These are phyloP conservation scores for Pipa parva DNA, from an alignment of 2,113 vertebrate genomes.

Conservation along the genomic window DNA sequence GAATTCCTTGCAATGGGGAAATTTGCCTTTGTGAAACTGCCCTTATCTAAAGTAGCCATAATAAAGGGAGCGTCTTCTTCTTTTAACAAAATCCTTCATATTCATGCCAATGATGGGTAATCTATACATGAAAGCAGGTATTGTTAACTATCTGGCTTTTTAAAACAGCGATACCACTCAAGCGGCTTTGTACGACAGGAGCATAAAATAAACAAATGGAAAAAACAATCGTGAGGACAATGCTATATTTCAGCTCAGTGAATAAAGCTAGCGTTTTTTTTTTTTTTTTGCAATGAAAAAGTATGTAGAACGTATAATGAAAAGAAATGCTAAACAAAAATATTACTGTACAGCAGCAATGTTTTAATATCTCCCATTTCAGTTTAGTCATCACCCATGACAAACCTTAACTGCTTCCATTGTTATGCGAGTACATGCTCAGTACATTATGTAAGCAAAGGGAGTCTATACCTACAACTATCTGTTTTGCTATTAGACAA, in stretches of 20 bases:
- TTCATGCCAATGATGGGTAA: too few relatives aligned
- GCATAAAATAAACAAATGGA: neutral
- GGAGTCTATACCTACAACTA: neutral
- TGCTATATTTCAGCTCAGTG: neutral
- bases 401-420: neutral
- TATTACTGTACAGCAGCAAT: neutral
- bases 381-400: neutral
- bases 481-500: too few relatives aligned
- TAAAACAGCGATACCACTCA: too few relatives aligned
- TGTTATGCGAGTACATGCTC: neutral
- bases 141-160: too few relatives aligned
- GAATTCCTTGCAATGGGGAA: too few relatives aligned
- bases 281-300: neutral
- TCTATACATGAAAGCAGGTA: too few relatives aligned
- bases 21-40: too few relatives aligned
- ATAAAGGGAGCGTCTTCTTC: too few relatives aligned
- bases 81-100: too few relatives aligned
- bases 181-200: too few relatives aligned
- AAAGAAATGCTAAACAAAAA: neutral
- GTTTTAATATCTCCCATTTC: neutral
- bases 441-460: neutral
- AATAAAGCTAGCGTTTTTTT: neutral
- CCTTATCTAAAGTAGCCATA: too few relatives aligned
- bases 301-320: neutral
- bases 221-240: neutral